Base-by-base conservation (phyloP, 1,140 invertebrate genomes). In the Aricia agestis region DNA sequence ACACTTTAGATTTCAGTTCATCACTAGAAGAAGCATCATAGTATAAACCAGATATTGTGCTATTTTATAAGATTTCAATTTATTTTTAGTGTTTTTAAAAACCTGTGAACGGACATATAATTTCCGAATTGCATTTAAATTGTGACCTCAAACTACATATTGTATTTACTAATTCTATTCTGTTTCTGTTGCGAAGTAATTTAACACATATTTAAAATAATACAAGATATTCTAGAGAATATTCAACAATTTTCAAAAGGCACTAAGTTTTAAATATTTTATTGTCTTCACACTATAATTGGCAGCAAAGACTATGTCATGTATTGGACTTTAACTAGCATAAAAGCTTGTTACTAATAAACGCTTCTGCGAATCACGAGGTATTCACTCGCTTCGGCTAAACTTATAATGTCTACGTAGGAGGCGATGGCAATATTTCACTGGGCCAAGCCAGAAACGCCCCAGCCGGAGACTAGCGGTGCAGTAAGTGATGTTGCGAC, bases 361-460 rank as follows among this genome's bases (percentile, higher is more conserved):
- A 66, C 70, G 81, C 79, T 82, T 84, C 71, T 69, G 78, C 74
- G 70, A 72, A 68, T 67, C 76, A 81, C 76, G 31, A 68, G 69
- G 66, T 59, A 75, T 71, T 70, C 63, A 76, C 74, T 57, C 74
- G 87, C 86, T 89, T 89, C 68, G 80, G 85, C 84, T 84, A 81
- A 80, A 78, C 76, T 79, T 77, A 76, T 80, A 72, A 68, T 85
- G 73, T 87, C 82, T 83, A 83, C 76, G 61, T 89, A 91, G 89
- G 89, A 91, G 89, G 87, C 89, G 87, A 83, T 91, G 82, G 84
- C 89, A 84, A 87, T 91, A 76, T 83, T 89, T 78, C 81, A 90
- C 78, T 85, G 85, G 85, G 82, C 82, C 74, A 90, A 82, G 76
- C 83, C 86, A 73, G 86, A 88, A 71, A 84, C 82, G 74, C 87